Conservation (phyloP, 2,888 invertebrate genomes). For the Branchinecta sandiegonensis region DNA sequence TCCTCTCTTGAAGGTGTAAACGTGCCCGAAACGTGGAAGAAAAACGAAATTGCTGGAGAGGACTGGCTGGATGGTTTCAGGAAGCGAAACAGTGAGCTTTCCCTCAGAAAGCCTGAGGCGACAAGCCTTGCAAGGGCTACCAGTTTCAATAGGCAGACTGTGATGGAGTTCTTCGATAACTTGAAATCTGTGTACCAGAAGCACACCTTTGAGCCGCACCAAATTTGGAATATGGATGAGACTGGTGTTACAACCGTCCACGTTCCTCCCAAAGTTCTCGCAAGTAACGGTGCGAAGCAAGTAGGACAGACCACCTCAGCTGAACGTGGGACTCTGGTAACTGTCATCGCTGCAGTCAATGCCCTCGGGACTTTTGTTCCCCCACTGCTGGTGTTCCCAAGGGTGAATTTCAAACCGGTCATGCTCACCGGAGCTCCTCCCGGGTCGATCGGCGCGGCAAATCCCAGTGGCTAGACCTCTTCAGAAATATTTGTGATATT, state of each 20-base stretch:
- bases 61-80: slow-evolving; percentile 19
- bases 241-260: slow-evolving; percentile 25
- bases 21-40: too few species aligned
- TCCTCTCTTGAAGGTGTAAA: too few species aligned
- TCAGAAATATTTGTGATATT: slow-evolving; percentile 27
- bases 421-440: slow-evolving; percentile 27
- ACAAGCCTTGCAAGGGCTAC: slow-evolving; percentile 20
- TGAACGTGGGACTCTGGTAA: slow-evolving; percentile 26
- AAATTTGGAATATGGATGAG: slow-evolving; percentile 26
- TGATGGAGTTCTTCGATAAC: slow-evolving; percentile 24
- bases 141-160: slow-evolving; percentile 28
- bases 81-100: not conserved
- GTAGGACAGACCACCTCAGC: slow-evolving; percentile 27
- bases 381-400: slow-evolving; percentile 29
- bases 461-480: slow-evolving; percentile 28
- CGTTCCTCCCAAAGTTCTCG: slow-evolving; percentile 23
- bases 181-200: too few species aligned
- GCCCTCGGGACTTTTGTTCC: slow-evolving; percentile 29
- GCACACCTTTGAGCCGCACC: too few species aligned
- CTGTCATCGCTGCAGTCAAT: slow-evolving; percentile 28
- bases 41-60: too few species aligned
- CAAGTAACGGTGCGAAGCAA: slow-evolving; percentile 23
- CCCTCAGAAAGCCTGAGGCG: slow-evolving; percentile 1
- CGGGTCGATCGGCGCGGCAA: slow-evolving; percentile 27
- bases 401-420: slow-evolving; percentile 26